A percentile compares a stretch with the other conserved stretches of the same genome.
Conservation (phyloP, 2,888 invertebrate genomes). For the Cinara cedri region DNA sequence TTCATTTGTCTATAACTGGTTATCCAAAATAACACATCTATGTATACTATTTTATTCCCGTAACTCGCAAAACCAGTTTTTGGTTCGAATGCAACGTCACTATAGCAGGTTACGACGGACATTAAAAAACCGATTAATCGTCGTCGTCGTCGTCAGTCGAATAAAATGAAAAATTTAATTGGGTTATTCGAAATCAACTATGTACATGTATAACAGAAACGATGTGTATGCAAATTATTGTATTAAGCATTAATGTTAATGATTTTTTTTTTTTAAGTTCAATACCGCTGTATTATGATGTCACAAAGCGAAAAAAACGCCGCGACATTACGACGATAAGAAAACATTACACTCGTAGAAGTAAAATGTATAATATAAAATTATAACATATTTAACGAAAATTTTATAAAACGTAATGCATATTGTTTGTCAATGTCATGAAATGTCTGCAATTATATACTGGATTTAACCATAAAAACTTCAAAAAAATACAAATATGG, state of each 20-base stretch:
- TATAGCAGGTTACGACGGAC: background rate
- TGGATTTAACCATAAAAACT: too few relatives aligned
- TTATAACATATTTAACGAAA: too few relatives aligned
- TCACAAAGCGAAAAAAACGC: background rate
- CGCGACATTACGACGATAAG: too few relatives aligned
- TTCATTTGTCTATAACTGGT: conserved; percentile 30
- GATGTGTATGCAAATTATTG: background rate
- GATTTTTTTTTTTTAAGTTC: background rate
- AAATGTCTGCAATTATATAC: too few relatives aligned
- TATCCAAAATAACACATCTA: conserved; percentile 7
- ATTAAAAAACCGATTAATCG: background rate
- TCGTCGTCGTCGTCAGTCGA: background rate
- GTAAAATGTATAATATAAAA: too few relatives aligned
- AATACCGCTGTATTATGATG: background rate
- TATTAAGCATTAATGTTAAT: too few relatives aligned
- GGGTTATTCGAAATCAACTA: background rate
- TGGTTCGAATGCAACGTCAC: conserved; percentile 7
- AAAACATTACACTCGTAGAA: too few relatives aligned
- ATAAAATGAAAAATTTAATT: conserved; percentile 18
- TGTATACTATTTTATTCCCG: background rate
- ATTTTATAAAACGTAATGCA: too few relatives aligned
- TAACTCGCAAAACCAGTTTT: conserved; percentile 51
- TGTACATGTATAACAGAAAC: background rate
- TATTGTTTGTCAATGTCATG: too few relatives aligned
- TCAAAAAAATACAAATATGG: too few relatives aligned